Percentiles rank a stretch among this genome's conserved stretches.
phyloP scores from a whole-genome alignment of 1,140 invertebrate species.

The Drosophila subobscura region DNA sequence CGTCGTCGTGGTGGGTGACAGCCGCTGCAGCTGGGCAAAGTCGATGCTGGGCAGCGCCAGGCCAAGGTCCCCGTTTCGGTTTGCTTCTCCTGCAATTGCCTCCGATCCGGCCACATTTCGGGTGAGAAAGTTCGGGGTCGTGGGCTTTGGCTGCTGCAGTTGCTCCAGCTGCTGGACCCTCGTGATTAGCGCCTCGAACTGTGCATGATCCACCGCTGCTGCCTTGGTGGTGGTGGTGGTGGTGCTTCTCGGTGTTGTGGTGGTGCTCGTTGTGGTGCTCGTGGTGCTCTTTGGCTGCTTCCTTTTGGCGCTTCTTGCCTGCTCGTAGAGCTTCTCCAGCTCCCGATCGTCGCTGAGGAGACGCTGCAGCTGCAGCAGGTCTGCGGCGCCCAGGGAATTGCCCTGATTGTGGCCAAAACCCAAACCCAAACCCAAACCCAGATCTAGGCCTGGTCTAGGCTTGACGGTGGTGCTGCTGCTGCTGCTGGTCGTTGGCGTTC shows the following conservation, averaged over 20 bases:
- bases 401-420: conserved; percentile 4
- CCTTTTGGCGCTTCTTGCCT: conserved; percentile 65
- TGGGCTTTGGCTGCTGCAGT: conserved; percentile 65
- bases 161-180: conserved; percentile 76
- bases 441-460: neutral
- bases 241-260: conserved; percentile 6
- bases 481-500: conserved; percentile 32
- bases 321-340: conserved; percentile 73
- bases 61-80: neutral
- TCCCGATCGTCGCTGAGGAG: conserved; percentile 71
- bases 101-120: conserved; percentile 58
- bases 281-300: conserved; percentile 39
- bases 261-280: conserved; percentile 19
- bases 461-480: conserved; percentile 22
- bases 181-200: conserved; percentile 74
- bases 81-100: neutral
- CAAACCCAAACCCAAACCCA: conserved; percentile 5
- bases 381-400: conserved; percentile 35
- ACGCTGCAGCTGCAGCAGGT: conserved; percentile 67
- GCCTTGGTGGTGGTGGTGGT: conserved; percentile 37
- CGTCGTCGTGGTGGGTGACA: conserved; percentile 29
- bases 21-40: conserved; percentile 67
- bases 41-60: conserved; percentile 63
- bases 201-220: conserved; percentile 55
- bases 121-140: conserved; percentile 63